Evolutionary conservation across 2,888 invertebrate species (phyloP).

Genomic region (Alsophila aescularia): DNA sequence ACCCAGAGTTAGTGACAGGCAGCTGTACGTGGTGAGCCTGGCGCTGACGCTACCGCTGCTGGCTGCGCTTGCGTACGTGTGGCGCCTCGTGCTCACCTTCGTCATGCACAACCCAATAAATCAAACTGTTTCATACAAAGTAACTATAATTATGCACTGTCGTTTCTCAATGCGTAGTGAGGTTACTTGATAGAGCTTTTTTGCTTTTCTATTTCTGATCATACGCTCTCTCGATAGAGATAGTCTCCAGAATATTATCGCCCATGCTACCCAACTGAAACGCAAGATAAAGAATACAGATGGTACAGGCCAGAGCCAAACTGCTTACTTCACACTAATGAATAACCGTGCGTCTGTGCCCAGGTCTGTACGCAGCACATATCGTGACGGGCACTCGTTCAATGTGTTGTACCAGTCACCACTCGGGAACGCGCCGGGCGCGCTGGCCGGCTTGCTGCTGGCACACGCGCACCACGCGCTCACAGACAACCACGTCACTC

Average conservation of each 20-base stretch:
- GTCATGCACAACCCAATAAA: slow-evolving; percentile 70
- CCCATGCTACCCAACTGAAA: no score
- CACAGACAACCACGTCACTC: slow-evolving; percentile 41
- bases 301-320: no score
- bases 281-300: no score
- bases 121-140: no score
- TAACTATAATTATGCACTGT: no score
- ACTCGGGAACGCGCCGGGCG: slow-evolving; percentile 72
- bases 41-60: no score
- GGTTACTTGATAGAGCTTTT: no score
- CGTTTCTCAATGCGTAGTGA: no score
- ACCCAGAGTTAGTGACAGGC: slow-evolving; percentile 63
- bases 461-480: slow-evolving; percentile 65
- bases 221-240: no score
- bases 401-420: slow-evolving; percentile 78
- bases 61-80: slow-evolving; percentile 60
- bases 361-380: slow-evolving; percentile 65
- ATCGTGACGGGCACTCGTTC: slow-evolving; percentile 65
- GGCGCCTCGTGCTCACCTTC: slow-evolving; percentile 68
- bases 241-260: no score
- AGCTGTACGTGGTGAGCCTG: no score
- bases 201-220: no score
- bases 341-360: background rate
- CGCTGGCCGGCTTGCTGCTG: slow-evolving; percentile 69
- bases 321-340: background rate